A percentile compares a stretch with the other conserved stretches of the same genome.
Evolutionary conservation across 2,888 invertebrate species (phyloP).

Genomic region (Neria commutata): DNA sequence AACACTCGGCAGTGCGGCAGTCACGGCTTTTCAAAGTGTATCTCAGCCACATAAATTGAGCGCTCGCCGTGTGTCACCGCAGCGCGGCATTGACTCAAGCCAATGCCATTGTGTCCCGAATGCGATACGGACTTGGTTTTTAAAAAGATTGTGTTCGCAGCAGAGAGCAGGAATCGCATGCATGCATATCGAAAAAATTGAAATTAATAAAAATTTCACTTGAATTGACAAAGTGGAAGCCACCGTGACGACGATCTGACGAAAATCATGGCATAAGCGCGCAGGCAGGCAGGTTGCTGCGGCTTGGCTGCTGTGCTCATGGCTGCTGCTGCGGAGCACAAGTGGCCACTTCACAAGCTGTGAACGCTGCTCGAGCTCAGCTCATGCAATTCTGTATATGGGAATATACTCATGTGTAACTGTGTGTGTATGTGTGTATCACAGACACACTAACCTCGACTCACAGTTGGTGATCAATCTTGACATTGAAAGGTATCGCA

Average conservation of each 20-base stretch:
- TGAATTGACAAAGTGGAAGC: constrained; percentile 55
- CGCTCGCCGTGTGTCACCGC: no score
- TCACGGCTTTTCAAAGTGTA: no score
- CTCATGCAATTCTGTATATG: neutral
- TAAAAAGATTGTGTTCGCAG: no score
- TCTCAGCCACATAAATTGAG: no score
- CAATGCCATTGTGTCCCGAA: no score
- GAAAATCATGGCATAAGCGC: neutral
- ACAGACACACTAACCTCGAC: constrained; percentile 39
- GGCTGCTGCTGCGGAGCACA: constrained; percentile 29
- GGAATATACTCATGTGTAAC: constrained; percentile 16
- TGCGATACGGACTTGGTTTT: no score
- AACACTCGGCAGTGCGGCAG: no score
- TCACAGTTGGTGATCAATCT: constrained; percentile 51
- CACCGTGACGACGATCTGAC: constrained; percentile 50
- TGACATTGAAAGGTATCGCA: constrained; percentile 44
- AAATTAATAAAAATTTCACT: constrained; percentile 58
- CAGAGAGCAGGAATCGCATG: no score
- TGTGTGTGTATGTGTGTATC: constrained; percentile 7
- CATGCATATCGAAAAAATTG: constrained; percentile 33
- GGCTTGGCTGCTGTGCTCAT: no score
- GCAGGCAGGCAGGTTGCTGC: constrained; percentile 11
- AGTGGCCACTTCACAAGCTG: constrained; percentile 55
- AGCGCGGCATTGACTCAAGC: no score
- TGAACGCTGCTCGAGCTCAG: constrained; percentile 18